Percentiles rank a stretch among this genome's conserved stretches.
Evolutionary conservation across 2,113 vertebrate genomes (phyloP).

Genomic region (Dipodomys spectabilis): DNA sequence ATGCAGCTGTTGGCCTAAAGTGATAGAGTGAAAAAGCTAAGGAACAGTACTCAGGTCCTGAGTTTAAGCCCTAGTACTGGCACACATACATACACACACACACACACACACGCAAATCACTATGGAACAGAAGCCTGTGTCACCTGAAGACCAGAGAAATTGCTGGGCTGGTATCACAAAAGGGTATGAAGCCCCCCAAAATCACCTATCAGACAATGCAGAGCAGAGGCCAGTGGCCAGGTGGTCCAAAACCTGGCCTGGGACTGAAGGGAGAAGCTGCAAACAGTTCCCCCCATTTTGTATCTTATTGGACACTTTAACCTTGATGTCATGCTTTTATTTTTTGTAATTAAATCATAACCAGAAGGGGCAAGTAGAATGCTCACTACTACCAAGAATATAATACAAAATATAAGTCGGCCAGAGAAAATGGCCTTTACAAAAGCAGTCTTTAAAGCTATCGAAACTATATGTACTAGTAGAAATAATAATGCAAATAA

Average conservation of each 20-base stretch:
- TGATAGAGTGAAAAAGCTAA: no score
- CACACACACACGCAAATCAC: no score
- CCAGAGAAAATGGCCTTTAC: neutral
- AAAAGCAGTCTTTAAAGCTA: conserved; percentile 4
- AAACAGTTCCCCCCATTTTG: no score
- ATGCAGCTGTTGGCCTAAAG: no score
- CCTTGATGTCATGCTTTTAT: neutral
- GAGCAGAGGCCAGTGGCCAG: neutral
- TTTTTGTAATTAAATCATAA: neutral
- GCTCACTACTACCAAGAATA: neutral
- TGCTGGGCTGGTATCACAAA: no score
- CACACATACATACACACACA: no score
- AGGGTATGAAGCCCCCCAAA: neutral
- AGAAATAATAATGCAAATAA: neutral
- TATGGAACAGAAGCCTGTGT: neutral
- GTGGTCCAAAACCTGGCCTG: neutral
- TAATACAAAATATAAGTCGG: neutral
- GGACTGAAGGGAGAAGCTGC: neutral
- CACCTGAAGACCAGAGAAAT: neutral
- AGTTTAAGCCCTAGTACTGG: no score
- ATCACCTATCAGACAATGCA: neutral
- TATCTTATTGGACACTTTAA: neutral
- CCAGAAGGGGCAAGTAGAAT: neutral
- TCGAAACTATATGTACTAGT: neutral
- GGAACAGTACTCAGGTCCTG: no score